Evolutionary conservation across 2,113 vertebrate species (phyloP).

Genomic region (Eolophus roseicapilla): DNA sequence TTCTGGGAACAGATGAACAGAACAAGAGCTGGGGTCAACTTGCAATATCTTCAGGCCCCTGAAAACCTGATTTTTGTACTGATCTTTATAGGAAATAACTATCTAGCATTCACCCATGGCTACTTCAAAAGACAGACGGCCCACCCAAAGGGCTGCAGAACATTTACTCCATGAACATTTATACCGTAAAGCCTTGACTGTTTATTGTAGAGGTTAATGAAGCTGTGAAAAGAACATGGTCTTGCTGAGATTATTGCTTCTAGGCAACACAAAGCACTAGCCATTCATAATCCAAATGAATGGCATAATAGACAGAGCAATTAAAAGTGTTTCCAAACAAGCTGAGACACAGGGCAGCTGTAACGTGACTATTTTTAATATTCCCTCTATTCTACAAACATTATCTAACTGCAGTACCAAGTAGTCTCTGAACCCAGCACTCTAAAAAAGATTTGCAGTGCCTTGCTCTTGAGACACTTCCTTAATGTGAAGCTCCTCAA

Average conservation of each 20-base stretch:
- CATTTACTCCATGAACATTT: not conserved
- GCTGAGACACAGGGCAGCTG: conserved; percentile 37
- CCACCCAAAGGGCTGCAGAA: not conserved
- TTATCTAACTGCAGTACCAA: not conserved
- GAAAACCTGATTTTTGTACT: not conserved
- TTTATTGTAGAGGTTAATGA: conserved; percentile 50
- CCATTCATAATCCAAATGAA: conserved; percentile 41
- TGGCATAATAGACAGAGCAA: conserved; percentile 53
- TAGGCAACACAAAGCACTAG: conserved; percentile 18
- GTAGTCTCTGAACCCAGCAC: not conserved
- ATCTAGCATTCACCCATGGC: not conserved
- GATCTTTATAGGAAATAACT: not conserved
- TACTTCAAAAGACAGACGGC: not conserved
- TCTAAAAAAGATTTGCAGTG: not conserved
- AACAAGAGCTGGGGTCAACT: not conserved
- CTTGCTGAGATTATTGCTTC: conserved; percentile 51
- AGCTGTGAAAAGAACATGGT: conserved; percentile 41
- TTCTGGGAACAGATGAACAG: not conserved
- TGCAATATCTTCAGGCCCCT: not conserved
- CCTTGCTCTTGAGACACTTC: not conserved
- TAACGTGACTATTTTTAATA: conserved; percentile 12
- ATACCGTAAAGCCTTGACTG: not conserved
- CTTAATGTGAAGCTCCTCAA: not conserved
- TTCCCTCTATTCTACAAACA: not conserved
- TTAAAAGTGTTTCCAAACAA: conserved; percentile 58